phyloP scores from a whole-genome alignment of 2,888 invertebrate genomes.

The Lordiphosa fenestrarum region DNA sequence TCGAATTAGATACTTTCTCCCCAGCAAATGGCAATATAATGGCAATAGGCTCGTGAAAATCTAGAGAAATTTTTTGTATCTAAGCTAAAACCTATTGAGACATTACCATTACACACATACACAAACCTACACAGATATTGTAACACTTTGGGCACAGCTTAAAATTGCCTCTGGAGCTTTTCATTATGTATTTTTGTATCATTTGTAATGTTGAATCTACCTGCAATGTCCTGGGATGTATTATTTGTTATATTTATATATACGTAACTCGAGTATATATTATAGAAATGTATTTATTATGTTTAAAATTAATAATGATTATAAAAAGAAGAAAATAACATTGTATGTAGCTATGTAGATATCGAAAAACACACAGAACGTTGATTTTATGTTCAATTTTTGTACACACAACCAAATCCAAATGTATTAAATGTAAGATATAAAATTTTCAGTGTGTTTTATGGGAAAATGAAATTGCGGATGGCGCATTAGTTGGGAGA shows the following conservation, averaged over 20 bases:
- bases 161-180: slow-evolving; percentile 28
- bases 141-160: slow-evolving; percentile 20
- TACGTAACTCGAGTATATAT: slow-evolving; percentile 38
- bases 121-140: slow-evolving; percentile 14
- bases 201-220: slow-evolving; percentile 56
- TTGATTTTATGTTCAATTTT: slow-evolving; percentile 66
- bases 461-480: background rate
- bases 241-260: slow-evolving; percentile 64
- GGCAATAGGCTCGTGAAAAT: slow-evolving; percentile 48
- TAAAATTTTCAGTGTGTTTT: slow-evolving; percentile 22
- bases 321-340: slow-evolving; percentile 43
- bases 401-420: slow-evolving; percentile 63
- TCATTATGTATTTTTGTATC: slow-evolving; percentile 65
- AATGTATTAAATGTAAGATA: slow-evolving; percentile 62
- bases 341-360: slow-evolving; percentile 69
- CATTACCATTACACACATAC: slow-evolving; percentile 9
- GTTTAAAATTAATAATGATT: slow-evolving; percentile 50
- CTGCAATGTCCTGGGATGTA: slow-evolving; percentile 47
- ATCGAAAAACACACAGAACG: slow-evolving; percentile 45
- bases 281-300: slow-evolving; percentile 67
- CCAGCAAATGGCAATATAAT: slow-evolving; percentile 40
- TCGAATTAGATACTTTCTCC: slow-evolving; percentile 47
- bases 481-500: no score
- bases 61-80: slow-evolving; percentile 40
- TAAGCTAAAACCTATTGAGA: slow-evolving; percentile 24